Evolutionary conservation across 2,888 invertebrate species (phyloP), one percentile per base, ranked within the genome.

Genomic region (Drosophila testacea): DNA sequence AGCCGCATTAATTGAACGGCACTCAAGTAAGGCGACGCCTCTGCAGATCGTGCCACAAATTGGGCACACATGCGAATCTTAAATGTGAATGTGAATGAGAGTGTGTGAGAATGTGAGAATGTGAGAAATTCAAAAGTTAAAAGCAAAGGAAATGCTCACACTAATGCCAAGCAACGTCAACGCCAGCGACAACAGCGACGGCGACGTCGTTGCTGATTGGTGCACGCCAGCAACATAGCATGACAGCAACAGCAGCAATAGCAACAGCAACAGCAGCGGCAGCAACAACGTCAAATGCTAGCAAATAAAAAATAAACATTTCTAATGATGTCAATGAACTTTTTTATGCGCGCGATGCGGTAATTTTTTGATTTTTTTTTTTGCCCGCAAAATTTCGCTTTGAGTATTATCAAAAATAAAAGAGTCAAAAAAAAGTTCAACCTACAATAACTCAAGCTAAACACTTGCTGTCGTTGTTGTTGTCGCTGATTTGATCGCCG

Each of bases 261-360:
- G 16, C 16, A 16, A 22, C 51, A 57, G 11, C 69, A 62, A 22
- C 51, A 57, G 11, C 68, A 64, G 2, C 55, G 55, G 61, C 71
- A 68, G 50, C 63, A 61, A 46, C 63, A 63, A 51, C 75, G 50
- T 47, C 57, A 75, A 65, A 62, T 66, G 57, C 61, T 63, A 38
- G 59, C 55, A 73, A 68, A 66, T 61, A 32, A 32, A 32, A 66
- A 68, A 73, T 51, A 69, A 50, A 70, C 69, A 71, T 57, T 83
- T 88, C 87, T 88, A 79, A 83, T 73, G 64, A 80, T 81, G 86
- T 90, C 88, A 89, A 83, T 85, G 88, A 89, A 88, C 88, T 89
- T 79, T 82, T 76, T 72, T 81, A 90, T 89, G 90, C 84, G 73
- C 86, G 75, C 90, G 88, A 85, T 89, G 86, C 90, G 88, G 84